Evolutionary conservation across 2,113 vertebrate species (phyloP), one percentile per base, ranked within the genome.

Genomic region (Elaphurus davidianus): DNA sequence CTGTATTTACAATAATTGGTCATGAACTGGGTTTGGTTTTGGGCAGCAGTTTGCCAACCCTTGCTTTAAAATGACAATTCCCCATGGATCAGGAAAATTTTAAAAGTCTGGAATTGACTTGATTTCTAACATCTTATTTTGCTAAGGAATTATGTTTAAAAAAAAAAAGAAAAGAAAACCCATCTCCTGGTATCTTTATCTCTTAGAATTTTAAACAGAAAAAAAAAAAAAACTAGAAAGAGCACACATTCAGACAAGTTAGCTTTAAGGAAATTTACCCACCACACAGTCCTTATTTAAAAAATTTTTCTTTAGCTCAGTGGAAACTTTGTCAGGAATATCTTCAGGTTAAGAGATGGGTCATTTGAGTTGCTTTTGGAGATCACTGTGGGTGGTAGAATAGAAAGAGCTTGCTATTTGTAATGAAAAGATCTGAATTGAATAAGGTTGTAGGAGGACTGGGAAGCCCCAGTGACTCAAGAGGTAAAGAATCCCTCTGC

Each of bases 121-220:
- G 21, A 96, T 89, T 95, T 97, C 54, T 95, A 90, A 86, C 14
- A 27, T 84, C 62, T 78, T 88, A 84, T 79, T 87, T 96, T 93
- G 67, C 27, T 91, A 90, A 96, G 59, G 43, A 45, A 90, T 67
- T 60, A 62, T 13, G 3, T 90, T 17, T 14, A 55, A 50, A 84
- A 62, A 43, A 40, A 3, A 60, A 47, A 55, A 64, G 52, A 28
- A 12, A 52, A 36, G 78, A 59, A 93, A 97, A 94, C 57, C 14
- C 11, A 94, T 82, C 62, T 27, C 27, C 17, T 97, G 54, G 1
- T 87, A 55, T 1, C 3, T 19, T 87, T 52, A 79, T 74, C 64
- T 95, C 45, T 92, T 94, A 81, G 62, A 91, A 88, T 81, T 93
- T 95, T 86, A 92, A 84, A 36, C 28, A 96, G 76, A 23, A 94